Evolutionary conservation across 2,888 invertebrate species (phyloP).

Genomic region (Limnephilus lunatus): DNA sequence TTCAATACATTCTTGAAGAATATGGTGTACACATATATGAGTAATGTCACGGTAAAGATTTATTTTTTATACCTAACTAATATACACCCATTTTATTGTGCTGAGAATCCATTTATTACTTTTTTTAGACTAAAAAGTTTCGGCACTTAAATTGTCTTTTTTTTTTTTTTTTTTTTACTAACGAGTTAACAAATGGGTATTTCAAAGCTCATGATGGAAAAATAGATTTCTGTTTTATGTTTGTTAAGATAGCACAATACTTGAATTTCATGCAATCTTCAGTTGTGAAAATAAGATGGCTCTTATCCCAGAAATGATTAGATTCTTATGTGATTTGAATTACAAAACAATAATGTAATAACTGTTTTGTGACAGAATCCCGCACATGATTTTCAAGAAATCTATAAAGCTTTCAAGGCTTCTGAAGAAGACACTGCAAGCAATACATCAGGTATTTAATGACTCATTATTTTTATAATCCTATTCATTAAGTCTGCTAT

Average conservation of each 20-base stretch:
- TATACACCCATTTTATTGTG: not conserved
- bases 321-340: not conserved
- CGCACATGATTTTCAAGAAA: not conserved
- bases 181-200: too few species aligned
- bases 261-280: not conserved
- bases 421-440: not conserved
- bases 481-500: not conserved
- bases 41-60: not conserved
- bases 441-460: not conserved
- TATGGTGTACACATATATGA: not conserved
- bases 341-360: not conserved
- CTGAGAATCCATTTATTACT: too few species aligned
- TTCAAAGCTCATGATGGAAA: too few species aligned
- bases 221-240: too few species aligned
- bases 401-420: not conserved
- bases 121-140: too few species aligned
- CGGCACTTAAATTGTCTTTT: too few species aligned
- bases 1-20: not conserved
- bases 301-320: too few species aligned
- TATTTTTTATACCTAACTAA: not conserved
- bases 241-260: not conserved
- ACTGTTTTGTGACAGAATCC: not conserved
- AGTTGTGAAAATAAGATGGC: not conserved
- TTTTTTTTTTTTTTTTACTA: too few species aligned
- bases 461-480: not conserved